phyloP scores from a whole-genome alignment of 2,113 vertebrate species.

The Pseudorhombus dupliciocellatus region DNA sequence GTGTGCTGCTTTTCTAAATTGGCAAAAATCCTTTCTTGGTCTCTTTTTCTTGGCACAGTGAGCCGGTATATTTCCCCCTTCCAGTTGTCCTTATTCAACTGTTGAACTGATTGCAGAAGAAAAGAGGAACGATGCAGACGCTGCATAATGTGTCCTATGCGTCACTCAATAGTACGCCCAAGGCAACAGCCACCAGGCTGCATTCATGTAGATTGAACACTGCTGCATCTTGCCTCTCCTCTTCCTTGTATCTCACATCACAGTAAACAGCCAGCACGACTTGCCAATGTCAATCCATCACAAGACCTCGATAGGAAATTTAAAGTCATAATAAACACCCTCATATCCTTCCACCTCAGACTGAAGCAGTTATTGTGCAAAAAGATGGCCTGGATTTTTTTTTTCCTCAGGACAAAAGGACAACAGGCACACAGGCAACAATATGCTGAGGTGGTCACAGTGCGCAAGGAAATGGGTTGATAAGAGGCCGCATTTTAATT shows the following conservation, averaged over 20 bases:
- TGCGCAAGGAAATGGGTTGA: conserved; percentile 37
- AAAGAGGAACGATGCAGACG: conserved; percentile 35
- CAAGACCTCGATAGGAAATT: conserved; percentile 57
- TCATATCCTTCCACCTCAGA: conserved; percentile 26
- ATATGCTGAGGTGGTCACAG: conserved; percentile 6
- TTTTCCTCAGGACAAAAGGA: conserved; percentile 46
- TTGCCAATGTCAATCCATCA: conserved; percentile 54
- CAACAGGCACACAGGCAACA: conserved; percentile 5
- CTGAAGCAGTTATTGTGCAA: conserved; percentile 38
- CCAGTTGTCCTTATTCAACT: conserved; percentile 29
- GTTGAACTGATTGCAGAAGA: conserved; percentile 41
- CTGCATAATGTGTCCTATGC: conserved; percentile 60
- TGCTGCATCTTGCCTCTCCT: conserved; percentile 34
- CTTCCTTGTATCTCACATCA: conserved; percentile 40
- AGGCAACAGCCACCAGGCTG: conserved; percentile 58
- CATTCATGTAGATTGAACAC: conserved; percentile 53
- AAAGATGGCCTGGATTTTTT: conserved; percentile 55
- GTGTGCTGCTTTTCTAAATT: conserved; percentile 2
- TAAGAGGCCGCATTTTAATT: conserved; percentile 17
- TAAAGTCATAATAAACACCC: conserved; percentile 56
- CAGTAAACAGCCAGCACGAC: conserved; percentile 40
- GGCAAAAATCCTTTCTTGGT: background rate
- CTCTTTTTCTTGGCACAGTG: background rate
- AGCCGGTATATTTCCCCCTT: conserved; percentile 17
- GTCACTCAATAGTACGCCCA: conserved; percentile 56